Evolutionary conservation across 2,113 vertebrate genomes (phyloP).

Genomic region (Stigmatopora argus): DNA sequence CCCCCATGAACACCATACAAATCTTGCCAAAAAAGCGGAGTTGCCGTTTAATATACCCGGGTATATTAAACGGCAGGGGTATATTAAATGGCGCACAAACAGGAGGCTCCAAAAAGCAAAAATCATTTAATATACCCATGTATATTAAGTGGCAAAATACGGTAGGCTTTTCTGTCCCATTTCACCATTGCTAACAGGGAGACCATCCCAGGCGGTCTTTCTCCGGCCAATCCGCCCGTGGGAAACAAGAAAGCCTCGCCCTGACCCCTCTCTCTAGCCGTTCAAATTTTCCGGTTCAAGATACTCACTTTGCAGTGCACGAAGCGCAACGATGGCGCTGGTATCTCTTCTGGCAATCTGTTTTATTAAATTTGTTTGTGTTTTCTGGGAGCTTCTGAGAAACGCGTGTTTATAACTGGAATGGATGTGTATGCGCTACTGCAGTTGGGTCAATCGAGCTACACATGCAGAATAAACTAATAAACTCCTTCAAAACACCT

Average conservation of each 20-base stretch:
- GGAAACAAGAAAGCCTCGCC: slow-evolving; percentile 20
- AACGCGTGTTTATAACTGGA: slow-evolving; percentile 23
- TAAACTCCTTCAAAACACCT: slow-evolving; percentile 45
- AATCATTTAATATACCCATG: too few species aligned
- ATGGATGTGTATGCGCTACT: slow-evolving; percentile 26
- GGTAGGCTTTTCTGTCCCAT: too few species aligned
- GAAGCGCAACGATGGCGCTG: background rate
- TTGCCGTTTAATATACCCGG: too few species aligned
- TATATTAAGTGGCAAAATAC: too few species aligned
- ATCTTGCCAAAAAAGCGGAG: too few species aligned
- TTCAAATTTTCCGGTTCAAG: slow-evolving; percentile 15
- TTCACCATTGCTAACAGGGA: slow-evolving; percentile 74
- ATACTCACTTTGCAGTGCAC: background rate
- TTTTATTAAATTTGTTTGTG: slow-evolving; percentile 43
- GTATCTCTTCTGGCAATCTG: slow-evolving; percentile 23
- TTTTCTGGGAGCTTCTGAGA: background rate
- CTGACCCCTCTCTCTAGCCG: slow-evolving; percentile 37
- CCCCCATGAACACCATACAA: too few species aligned
- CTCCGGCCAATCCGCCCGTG: slow-evolving; percentile 42
- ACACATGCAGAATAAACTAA: slow-evolving; percentile 33
- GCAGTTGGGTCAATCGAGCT: slow-evolving; percentile 23
- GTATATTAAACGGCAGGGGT: too few species aligned
- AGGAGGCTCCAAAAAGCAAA: too few species aligned
- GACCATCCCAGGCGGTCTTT: slow-evolving; percentile 61
- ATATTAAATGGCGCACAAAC: too few species aligned